Evolutionary conservation across 2,888 invertebrate genomes (phyloP).

Genomic region (Morpho helenor): DNA sequence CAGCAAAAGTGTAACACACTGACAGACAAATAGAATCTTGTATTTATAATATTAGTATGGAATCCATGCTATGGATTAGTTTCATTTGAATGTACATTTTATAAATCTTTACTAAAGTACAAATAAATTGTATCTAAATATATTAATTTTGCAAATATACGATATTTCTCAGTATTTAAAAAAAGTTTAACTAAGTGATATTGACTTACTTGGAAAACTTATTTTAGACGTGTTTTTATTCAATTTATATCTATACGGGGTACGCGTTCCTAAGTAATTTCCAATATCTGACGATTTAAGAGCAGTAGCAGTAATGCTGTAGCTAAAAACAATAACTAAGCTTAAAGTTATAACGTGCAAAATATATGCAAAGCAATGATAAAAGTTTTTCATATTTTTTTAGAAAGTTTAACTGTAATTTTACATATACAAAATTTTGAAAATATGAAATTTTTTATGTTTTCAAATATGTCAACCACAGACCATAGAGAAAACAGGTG

Average conservation of each 20-base stretch:
- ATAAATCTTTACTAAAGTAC: no score
- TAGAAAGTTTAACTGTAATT: background rate
- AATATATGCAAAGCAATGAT: background rate
- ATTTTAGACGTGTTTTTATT: conserved; percentile 81
- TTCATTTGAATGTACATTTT: no score
- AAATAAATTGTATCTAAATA: no score
- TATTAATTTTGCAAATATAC: no score
- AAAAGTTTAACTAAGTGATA: no score
- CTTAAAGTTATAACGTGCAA: conserved; percentile 5
- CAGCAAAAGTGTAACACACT: no score
- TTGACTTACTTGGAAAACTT: conserved; percentile 77
- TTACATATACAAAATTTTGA: no score
- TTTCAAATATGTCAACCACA: background rate
- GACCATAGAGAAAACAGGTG: no score
- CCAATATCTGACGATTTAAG: conserved; percentile 39
- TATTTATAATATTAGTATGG: no score
- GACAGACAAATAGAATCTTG: no score
- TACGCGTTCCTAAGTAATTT: conserved; percentile 81
- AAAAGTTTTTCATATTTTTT: conserved; percentile 12
- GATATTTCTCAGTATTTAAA: no score
- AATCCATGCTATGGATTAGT: no score
- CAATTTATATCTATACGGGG: conserved; percentile 85
- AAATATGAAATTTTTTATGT: background rate
- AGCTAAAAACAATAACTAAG: conserved; percentile 9
- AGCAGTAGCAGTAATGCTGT: conserved; percentile 16